A percentile compares a stretch with the other conserved stretches of the same genome.
phyloP scores from a whole-genome alignment of 1,140 invertebrate genomes.

The Littorina saxatilis region DNA sequence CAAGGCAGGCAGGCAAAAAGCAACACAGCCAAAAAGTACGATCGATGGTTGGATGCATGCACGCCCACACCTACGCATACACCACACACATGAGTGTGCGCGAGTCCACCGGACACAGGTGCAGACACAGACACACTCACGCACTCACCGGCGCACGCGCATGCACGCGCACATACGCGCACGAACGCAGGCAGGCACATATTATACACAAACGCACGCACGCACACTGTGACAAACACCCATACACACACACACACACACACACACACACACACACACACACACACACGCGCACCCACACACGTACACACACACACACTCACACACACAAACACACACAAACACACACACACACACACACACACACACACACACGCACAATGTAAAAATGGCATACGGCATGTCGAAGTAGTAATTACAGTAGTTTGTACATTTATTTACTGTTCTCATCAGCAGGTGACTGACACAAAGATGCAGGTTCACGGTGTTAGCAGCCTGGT shows the following conservation, averaged over 20 bases:
- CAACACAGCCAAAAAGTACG: too few species aligned
- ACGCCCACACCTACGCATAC: too few species aligned
- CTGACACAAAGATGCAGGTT: too few species aligned
- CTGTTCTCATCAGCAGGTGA: too few species aligned
- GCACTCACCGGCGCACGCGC: neutral
- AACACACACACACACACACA: too few species aligned
- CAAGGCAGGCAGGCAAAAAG: too few species aligned
- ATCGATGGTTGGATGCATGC: too few species aligned
- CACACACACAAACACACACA: too few species aligned
- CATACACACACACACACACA: neutral
- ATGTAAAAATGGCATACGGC: neutral
- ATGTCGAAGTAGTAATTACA: neutral
- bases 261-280: neutral
- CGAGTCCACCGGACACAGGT: neutral
- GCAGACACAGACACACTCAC: neutral
- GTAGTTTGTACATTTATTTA: neutral
- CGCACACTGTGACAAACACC: neutral
- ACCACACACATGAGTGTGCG: too few species aligned
- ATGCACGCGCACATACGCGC: neutral
- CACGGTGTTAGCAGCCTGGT: neutral
- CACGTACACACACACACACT: neutral
- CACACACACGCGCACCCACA: neutral
- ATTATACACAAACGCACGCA: conserved; percentile 10
- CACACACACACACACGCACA: conserved; percentile 13
- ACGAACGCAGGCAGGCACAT: neutral